These are phyloP conservation scores for Hylomyscus alleni DNA, from an alignment of 2,797 vertebrate species.

Conservation along the genomic window DNA sequence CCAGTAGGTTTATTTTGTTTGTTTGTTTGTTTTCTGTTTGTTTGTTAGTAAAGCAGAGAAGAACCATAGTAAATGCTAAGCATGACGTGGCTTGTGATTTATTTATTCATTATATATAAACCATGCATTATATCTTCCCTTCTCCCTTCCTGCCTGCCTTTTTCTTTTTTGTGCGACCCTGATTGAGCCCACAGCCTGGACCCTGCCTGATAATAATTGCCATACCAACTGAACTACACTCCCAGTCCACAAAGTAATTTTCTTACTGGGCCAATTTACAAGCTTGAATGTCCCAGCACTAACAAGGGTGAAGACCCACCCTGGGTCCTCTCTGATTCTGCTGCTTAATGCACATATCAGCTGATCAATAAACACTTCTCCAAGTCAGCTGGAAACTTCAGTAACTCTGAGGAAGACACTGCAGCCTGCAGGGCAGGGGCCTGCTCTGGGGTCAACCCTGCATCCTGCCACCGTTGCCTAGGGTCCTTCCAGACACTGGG, in stretches of 20 bases:
- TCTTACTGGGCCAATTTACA: background rate
- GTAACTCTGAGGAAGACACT: background rate
- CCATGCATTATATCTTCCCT: background rate
- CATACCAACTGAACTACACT: background rate
- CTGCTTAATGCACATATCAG: background rate
- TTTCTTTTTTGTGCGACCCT: background rate
- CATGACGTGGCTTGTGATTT: background rate
- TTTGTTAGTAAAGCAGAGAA: background rate
- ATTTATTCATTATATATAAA: background rate
- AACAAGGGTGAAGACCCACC: background rate
- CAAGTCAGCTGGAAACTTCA: background rate
- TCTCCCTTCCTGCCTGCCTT: background rate
- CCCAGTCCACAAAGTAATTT: background rate
- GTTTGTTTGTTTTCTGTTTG: background rate
- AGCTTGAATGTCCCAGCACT: background rate
- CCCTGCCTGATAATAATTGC: background rate
- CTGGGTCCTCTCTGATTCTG: background rate
- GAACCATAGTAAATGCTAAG: background rate
- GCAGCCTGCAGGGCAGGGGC: background rate
- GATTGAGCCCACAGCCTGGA: background rate
- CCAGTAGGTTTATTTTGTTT: background rate
- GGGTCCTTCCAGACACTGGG: background rate
- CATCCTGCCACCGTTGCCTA: background rate
- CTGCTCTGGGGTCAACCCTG: background rate
- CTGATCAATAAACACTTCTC: background rate